phyloP scores from a whole-genome alignment of 2,888 invertebrate genomes.

The Choristoneura rosaceana region DNA sequence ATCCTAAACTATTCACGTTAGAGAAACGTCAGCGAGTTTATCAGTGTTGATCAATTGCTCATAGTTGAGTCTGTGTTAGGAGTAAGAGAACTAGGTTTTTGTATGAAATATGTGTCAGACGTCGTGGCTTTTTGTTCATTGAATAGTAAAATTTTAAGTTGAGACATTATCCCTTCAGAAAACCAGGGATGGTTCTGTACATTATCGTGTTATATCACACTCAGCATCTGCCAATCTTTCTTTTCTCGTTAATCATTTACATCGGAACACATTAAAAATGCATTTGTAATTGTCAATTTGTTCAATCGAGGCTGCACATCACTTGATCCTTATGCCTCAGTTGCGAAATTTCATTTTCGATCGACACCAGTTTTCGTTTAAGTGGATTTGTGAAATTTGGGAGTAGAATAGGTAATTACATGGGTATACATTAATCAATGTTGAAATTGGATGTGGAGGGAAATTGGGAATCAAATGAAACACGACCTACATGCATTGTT shows the following conservation, averaged over 20 bases:
- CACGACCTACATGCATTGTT: conserved; percentile 18
- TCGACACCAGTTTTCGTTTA: not conserved
- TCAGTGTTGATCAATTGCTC: no score
- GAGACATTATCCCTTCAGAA: no score
- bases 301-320: conserved; percentile 44
- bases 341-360: conserved; percentile 2
- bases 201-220: conserved; percentile 24
- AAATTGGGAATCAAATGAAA: conserved; percentile 13
- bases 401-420: conserved; percentile 72
- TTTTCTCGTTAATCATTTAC: conserved; percentile 76
- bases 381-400: conserved; percentile 60
- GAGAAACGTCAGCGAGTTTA: no score
- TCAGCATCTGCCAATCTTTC: conserved; percentile 17
- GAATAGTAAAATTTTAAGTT: no score
- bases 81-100: no score
- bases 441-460: conserved; percentile 37
- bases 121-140: no score
- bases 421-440: conserved; percentile 73
- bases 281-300: conserved; percentile 81
- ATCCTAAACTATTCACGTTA: no score
- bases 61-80: no score
- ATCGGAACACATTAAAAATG: conserved; percentile 77
- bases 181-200: no score
- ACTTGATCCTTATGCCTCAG: conserved; percentile 2
- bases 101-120: no score